Evolutionary conservation across 2,797 vertebrate species (phyloP), one percentile per base, ranked within the genome.

Genomic region (Allobates femoralis): DNA sequence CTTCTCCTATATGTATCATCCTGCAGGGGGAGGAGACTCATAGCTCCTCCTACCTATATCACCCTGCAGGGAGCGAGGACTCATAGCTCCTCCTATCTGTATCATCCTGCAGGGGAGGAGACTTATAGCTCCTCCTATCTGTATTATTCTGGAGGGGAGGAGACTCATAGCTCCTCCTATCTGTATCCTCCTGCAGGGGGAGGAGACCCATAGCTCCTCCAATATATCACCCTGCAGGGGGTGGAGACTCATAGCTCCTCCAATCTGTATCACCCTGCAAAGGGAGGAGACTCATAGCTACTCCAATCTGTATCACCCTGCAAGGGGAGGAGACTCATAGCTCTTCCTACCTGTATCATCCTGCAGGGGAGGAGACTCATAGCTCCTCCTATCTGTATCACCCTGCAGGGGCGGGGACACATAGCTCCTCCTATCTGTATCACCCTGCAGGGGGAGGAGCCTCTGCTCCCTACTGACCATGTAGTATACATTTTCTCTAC

Each of bases 401-500:
- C 78, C 78, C 78, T 79, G 37, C 55, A 50, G 78, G 37, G 56
- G 56, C 64, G 56, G 46, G 10, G 56, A 32, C 58, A 15, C 41
- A 46, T 46, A 46, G 41, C 41, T 46, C 41, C 41, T 8, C 41
- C 41, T 46, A 46, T 46, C 41, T 46, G 41, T 46, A 46, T 46
- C 41, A 46, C 41, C 41, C 41, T 46, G 41, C 5, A 46, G 41
- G 41, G 41, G 41, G 41, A 46, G 41, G 3, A 46, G 41, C 41
- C 41, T 46, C 5, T 5, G 41, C 5, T 46, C 41, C 41, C 41
- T 46, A 7, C 41, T 34, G 19, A 37, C 28, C 19, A 37, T 18
- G 67, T 34, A 21, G 37, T 18, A 32, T 30, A 79, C 32, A 21
- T 34, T 10, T 32, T 30, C 26, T 93, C 88, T 89, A 97, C 97